These are phyloP conservation scores for Caenorhabditis auriculariae DNA, from an alignment of 2,888 invertebrate genomes.

Conservation along the genomic window DNA sequence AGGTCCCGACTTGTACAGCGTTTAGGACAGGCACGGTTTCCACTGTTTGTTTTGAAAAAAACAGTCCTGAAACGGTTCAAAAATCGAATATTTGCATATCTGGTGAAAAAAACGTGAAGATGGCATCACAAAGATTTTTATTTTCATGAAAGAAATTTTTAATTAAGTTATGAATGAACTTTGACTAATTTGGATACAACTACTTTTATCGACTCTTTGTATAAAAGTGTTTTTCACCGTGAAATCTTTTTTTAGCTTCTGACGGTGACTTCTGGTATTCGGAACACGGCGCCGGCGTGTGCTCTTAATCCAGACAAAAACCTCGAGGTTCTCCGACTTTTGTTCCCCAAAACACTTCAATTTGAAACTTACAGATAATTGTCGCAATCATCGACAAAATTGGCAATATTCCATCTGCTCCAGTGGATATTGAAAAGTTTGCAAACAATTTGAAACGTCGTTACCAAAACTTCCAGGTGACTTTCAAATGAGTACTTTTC, in stretches of 20 bases:
- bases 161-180: no score
- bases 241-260: constrained; percentile 36
- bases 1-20: constrained; percentile 50
- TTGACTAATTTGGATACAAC: no score
- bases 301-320: constrained; percentile 50
- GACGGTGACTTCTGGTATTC: constrained; percentile 51
- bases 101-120: no score
- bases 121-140: no score
- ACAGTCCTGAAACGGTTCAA: no score
- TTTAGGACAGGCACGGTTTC: constrained; percentile 39
- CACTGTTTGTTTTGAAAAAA: neutral
- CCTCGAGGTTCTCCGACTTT: constrained; percentile 27
- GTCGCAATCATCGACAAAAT: constrained; percentile 57
- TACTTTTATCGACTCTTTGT: no score
- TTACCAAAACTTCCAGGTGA: constrained; percentile 60
- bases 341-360: neutral
- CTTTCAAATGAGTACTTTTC: constrained; percentile 1
- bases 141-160: no score
- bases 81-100: no score
- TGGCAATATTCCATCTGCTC: constrained; percentile 47
- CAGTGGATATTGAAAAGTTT: constrained; percentile 60
- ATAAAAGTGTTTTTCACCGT: neutral
- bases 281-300: constrained; percentile 58
- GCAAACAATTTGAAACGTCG: constrained; percentile 55
- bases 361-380: constrained; percentile 35